These are phyloP conservation scores for Tiaroga cobitis DNA, from an alignment of 2,797 vertebrate species.

Conservation along the genomic window DNA sequence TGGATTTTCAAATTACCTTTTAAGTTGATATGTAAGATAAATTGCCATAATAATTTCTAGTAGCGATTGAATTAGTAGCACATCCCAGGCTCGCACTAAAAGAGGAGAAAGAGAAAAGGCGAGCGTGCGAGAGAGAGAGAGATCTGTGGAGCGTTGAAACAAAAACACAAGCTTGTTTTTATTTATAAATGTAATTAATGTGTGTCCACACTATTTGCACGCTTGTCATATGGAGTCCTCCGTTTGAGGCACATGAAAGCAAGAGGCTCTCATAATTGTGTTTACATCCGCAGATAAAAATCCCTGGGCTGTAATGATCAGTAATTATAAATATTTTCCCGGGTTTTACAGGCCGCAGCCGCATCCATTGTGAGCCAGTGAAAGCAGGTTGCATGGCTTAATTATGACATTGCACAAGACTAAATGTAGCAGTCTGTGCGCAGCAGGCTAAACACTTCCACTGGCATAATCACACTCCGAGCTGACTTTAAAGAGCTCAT, in stretches of 20 bases:
- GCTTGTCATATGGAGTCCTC: constrained; percentile 76
- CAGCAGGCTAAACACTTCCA: constrained; percentile 89
- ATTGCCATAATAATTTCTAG: constrained; percentile 70
- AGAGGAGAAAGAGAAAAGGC: constrained; percentile 40
- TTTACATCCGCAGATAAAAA: constrained; percentile 80
- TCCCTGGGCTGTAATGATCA: constrained; percentile 81
- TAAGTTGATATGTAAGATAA: constrained; percentile 81
- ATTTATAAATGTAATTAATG: constrained; percentile 80
- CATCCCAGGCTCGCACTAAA: constrained; percentile 65
- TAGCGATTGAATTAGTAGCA: constrained; percentile 69
- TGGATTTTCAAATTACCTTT: constrained; percentile 77
- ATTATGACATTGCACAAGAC: constrained; percentile 91
- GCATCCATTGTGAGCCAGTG: constrained; percentile 76
- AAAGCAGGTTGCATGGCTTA: constrained; percentile 88
- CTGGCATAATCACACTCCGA: constrained; percentile 92
- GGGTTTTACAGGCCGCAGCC: constrained; percentile 68
- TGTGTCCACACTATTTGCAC: constrained; percentile 78
- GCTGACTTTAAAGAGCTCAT: constrained; percentile 99
- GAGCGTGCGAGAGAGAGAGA: constrained; percentile 15
- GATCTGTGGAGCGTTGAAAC: constrained; percentile 70
- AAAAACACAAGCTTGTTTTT: constrained; percentile 79
- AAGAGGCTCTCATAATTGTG: constrained; percentile 80
- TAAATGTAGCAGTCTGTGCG: constrained; percentile 92
- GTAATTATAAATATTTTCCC: constrained; percentile 83
- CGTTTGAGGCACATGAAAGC: constrained; percentile 75